Evolutionary conservation across 2,888 invertebrate genomes (phyloP).

Genomic region (Andrena bicolor): DNA sequence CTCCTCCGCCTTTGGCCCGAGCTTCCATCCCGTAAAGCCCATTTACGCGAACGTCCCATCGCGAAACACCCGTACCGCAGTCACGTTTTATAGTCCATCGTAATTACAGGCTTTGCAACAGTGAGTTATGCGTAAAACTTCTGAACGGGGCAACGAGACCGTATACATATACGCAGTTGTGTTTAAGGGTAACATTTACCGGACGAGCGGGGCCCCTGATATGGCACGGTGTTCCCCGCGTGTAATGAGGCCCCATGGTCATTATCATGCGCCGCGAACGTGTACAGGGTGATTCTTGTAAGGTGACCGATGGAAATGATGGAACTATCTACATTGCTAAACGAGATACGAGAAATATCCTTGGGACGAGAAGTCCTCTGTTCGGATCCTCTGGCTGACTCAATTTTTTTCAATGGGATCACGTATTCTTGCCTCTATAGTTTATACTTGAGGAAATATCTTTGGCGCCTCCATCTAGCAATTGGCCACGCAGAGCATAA

Average conservation of each 20-base stretch:
- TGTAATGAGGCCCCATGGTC: conserved; percentile 33
- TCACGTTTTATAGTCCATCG: conserved; percentile 31
- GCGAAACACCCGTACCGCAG: not conserved
- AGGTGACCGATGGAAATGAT: too few relatives aligned
- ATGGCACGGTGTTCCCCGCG: conserved; percentile 11
- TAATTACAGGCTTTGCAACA: conserved; percentile 33
- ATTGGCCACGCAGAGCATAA: too few relatives aligned
- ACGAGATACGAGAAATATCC: too few relatives aligned
- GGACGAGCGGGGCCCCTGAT: conserved; percentile 17
- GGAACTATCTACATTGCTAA: too few relatives aligned
- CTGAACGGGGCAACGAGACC: conserved; percentile 1
- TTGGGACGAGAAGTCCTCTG: too few relatives aligned
- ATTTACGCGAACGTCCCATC: conserved; percentile 6
- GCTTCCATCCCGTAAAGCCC: not conserved
- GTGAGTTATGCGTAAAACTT: conserved; percentile 43
- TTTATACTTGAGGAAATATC: too few relatives aligned
- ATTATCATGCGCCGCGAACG: conserved; percentile 21
- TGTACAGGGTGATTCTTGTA: not conserved
- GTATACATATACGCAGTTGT: conserved; percentile 19
- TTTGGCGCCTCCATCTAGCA: too few relatives aligned
- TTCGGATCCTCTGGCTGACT: too few relatives aligned
- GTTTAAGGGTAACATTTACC: conserved; percentile 31
- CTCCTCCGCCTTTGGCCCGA: not conserved
- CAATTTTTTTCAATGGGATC: too few relatives aligned
- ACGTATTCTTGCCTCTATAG: too few relatives aligned